Conservation (phyloP, 2,888 invertebrate species). For the Ormyrus nitidulus region DNA sequence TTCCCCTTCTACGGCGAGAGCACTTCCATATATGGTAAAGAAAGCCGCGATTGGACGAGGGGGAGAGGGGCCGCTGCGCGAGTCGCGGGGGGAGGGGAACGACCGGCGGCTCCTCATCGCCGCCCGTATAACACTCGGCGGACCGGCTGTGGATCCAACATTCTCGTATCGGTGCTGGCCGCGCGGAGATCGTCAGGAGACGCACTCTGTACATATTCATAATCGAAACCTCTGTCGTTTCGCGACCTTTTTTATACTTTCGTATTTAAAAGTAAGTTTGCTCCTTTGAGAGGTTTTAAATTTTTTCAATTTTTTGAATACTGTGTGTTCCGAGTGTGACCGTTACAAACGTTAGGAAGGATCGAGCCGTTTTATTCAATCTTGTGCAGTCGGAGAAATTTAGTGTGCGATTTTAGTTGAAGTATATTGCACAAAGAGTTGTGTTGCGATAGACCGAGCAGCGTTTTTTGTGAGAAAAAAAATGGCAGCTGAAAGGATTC, state of each 20-base stretch:
- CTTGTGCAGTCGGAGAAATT: background rate
- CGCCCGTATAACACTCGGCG: conserved; percentile 72
- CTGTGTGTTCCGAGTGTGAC: conserved; percentile 6
- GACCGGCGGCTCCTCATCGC: conserved; percentile 63
- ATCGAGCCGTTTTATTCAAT: background rate
- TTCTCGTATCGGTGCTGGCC: conserved; percentile 71
- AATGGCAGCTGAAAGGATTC: background rate
- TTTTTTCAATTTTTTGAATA: no score
- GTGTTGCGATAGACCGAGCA: background rate
- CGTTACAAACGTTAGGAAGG: background rate
- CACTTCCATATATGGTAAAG: conserved; percentile 89
- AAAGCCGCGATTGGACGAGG: conserved; percentile 82
- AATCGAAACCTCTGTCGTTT: conserved; percentile 10
- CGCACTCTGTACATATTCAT: conserved; percentile 67
- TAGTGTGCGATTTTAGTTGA: background rate
- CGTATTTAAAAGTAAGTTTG: conserved; percentile 62
- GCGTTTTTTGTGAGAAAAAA: background rate
- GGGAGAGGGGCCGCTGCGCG: conserved; percentile 66
- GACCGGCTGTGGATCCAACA: conserved; percentile 68
- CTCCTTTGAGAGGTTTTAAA: background rate
- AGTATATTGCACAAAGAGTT: background rate
- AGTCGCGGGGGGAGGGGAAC: conserved; percentile 59
- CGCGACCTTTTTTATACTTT: conserved; percentile 63
- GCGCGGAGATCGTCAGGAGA: conserved; percentile 55
- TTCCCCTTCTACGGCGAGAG: conserved; percentile 78